Percentiles rank a stretch among this genome's conserved stretches.
These are phyloP conservation scores for Condylura cristata DNA, from an alignment of 2,113 vertebrate species.

Conservation along the genomic window DNA sequence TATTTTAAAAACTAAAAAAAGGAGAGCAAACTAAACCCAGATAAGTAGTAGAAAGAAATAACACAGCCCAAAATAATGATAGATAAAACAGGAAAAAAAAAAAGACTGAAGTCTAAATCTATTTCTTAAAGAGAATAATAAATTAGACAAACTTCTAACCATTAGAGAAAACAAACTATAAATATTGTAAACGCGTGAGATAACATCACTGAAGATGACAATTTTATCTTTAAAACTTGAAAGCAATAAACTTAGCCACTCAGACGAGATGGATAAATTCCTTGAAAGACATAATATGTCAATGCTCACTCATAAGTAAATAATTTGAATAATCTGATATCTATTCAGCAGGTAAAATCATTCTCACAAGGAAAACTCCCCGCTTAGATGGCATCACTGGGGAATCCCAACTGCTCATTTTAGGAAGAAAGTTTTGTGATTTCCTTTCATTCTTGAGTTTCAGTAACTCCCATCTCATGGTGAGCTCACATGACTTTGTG, in stretches of 20 bases:
- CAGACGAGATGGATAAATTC: neutral
- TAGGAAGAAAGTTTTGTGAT: too few relatives aligned
- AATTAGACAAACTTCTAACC: neutral
- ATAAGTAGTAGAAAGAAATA: neutral
- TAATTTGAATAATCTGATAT: neutral
- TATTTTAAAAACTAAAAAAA: neutral
- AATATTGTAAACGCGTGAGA: neutral
- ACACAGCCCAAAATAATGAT: neutral
- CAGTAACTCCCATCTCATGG: too few relatives aligned
- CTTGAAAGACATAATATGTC: neutral
- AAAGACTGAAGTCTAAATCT: neutral
- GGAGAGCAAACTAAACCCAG: neutral
- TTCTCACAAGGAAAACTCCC: neutral
- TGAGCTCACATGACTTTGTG: neutral
- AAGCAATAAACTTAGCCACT: neutral
- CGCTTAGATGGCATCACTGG: neutral
- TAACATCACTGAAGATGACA: neutral
- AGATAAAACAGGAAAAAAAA: slow-evolving; percentile 26
- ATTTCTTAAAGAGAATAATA: neutral
- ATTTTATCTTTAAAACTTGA: neutral
- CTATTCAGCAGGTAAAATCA: neutral
- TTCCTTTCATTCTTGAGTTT: too few relatives aligned
- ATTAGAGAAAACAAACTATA: neutral
- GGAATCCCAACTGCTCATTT: neutral
- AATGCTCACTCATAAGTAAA: neutral